Evolutionary conservation across 2,113 vertebrate genomes (phyloP).

Genomic region (Lucifuga dentata): DNA sequence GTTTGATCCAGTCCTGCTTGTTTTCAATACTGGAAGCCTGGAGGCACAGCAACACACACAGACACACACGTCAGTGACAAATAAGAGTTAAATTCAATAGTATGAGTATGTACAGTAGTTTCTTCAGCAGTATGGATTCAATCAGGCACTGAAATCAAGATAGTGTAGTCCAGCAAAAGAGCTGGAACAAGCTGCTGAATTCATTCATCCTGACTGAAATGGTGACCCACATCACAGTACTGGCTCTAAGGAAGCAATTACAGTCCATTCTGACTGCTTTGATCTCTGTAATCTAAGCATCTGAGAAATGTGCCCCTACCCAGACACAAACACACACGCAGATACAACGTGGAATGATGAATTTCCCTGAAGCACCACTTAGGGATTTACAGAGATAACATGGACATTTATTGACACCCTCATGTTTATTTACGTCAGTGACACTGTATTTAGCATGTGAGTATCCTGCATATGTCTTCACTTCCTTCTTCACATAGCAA

Average conservation of each 20-base stretch:
- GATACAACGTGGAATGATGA: constrained; percentile 9
- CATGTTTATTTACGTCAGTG: constrained; percentile 31
- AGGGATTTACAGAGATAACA: constrained; percentile 1
- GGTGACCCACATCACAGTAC: constrained; percentile 2
- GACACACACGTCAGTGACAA: background rate
- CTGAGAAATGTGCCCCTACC: background rate
- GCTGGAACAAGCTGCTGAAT: too few species aligned
- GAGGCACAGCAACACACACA: background rate
- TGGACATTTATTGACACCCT: background rate
- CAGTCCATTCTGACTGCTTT: constrained; percentile 17
- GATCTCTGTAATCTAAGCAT: constrained; percentile 10
- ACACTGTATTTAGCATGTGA: constrained; percentile 27
- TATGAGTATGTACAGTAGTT: background rate
- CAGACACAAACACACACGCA: constrained; percentile 13
- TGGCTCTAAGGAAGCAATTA: constrained; percentile 22
- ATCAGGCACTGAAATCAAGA: too few species aligned
- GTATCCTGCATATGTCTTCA: background rate
- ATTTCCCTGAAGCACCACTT: background rate
- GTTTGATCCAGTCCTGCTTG: constrained; percentile 99
- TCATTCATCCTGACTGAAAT: too few species aligned
- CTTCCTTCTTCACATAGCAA: constrained; percentile 59
- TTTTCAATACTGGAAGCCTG: constrained; percentile 98
- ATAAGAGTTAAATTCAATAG: background rate
- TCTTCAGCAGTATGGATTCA: background rate
- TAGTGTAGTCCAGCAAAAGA: too few species aligned